These are phyloP conservation scores for Camelus dromedarius DNA, from an alignment of 2,113 vertebrate genomes.

Conservation along the genomic window DNA sequence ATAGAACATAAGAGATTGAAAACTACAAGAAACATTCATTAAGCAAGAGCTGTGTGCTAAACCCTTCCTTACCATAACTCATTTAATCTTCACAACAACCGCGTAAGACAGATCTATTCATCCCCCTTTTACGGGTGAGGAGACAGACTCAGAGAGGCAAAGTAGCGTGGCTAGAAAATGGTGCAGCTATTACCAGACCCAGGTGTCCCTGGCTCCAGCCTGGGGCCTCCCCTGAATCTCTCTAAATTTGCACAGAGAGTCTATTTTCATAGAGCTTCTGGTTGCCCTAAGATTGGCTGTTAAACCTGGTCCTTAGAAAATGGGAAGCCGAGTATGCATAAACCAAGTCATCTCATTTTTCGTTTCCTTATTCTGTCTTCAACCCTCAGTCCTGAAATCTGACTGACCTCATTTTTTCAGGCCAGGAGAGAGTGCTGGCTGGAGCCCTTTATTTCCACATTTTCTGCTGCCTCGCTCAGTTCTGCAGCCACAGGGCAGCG, in stretches of 20 bases:
- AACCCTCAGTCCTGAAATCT: background rate
- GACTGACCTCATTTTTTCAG: background rate
- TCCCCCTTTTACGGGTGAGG: background rate
- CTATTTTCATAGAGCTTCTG: background rate
- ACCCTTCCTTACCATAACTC: background rate
- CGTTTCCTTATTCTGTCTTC: background rate
- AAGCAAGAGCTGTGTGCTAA: background rate
- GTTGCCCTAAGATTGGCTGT: background rate
- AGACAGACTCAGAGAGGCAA: background rate
- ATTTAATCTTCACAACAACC: background rate
- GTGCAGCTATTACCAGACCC: background rate
- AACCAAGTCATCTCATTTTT: background rate
- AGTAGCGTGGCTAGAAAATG: background rate
- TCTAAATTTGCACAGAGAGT: background rate
- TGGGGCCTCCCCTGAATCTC: background rate
- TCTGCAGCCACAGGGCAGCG: background rate
- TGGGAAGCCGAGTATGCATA: background rate
- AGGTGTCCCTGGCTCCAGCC: background rate
- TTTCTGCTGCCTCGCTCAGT: background rate
- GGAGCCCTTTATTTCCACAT: rapidly evolving
- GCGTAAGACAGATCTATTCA: background rate
- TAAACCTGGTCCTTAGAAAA: background rate
- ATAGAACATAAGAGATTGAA: background rate
- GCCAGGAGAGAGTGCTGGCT: background rate
- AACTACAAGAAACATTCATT: background rate